Evolutionary conservation across 2,113 vertebrate species (phyloP).

Genomic region (Megalops atlanticus): DNA sequence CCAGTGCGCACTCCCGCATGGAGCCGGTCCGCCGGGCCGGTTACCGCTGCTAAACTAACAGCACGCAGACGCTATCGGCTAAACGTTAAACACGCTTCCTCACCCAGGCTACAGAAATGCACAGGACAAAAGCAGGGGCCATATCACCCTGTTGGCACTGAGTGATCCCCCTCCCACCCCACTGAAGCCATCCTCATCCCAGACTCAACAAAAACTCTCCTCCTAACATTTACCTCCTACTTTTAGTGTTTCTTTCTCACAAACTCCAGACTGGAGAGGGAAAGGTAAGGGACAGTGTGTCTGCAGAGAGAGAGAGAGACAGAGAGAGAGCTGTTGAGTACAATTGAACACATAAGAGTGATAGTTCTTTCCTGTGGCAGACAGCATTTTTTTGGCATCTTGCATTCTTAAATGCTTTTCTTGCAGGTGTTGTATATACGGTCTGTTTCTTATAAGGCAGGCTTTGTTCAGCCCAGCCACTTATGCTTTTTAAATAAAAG

Average conservation of each 20-base stretch:
- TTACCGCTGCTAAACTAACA: too few species aligned
- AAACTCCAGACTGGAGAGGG: background rate
- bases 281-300: background rate
- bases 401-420: constrained; percentile 89
- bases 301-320: too few species aligned
- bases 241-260: background rate
- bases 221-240: background rate
- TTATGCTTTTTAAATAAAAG: constrained; percentile 87
- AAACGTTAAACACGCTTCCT: background rate
- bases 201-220: background rate
- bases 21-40: too few species aligned
- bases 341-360: background rate
- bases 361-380: background rate
- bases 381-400: constrained; percentile 60
- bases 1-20: too few species aligned
- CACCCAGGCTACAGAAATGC: background rate
- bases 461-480: constrained; percentile 88
- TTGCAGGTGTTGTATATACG: constrained; percentile 82
- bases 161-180: too few species aligned
- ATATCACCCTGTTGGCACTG: too few species aligned
- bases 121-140: background rate
- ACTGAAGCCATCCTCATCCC: background rate
- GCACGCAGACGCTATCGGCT: too few species aligned
- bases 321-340: too few species aligned
- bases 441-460: constrained; percentile 87